These are phyloP conservation scores for Acanthopagrus latus DNA, from an alignment of 2,797 vertebrate genomes.

Conservation along the genomic window DNA sequence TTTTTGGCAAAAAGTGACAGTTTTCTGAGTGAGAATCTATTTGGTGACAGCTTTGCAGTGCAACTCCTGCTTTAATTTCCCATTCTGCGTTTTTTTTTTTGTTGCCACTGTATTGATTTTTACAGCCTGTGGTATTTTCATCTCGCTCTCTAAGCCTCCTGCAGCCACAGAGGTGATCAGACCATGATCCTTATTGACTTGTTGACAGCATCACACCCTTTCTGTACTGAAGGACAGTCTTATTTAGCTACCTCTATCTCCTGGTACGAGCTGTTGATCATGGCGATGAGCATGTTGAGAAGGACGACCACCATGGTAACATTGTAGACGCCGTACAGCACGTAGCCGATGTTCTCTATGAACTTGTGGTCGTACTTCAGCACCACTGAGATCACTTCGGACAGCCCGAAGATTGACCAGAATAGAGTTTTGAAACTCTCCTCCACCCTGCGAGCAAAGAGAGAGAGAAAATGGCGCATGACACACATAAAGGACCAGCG, in stretches of 20 bases:
- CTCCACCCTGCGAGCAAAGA: constrained; percentile 89
- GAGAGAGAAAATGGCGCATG: constrained; percentile 22
- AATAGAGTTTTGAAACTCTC: constrained; percentile 99
- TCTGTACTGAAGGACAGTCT: constrained; percentile 23
- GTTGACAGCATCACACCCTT: constrained; percentile 30
- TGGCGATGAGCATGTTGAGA: constrained; percentile 98
- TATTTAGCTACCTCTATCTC: constrained; percentile 92
- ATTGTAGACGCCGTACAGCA: constrained; percentile 96
- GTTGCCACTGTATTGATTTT: constrained; percentile 35
- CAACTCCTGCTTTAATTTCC: constrained; percentile 1
- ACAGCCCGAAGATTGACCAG: constrained; percentile 98
- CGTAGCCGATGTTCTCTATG: constrained; percentile 98
- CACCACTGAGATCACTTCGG: constrained; percentile 98
- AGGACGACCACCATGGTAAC: constrained; percentile 99
- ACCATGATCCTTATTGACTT: constrained; percentile 43
- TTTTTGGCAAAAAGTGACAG: not conserved
- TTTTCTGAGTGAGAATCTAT: not conserved
- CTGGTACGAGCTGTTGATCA: constrained; percentile 99
- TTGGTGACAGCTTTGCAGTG: not conserved
- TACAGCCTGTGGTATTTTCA: constrained; percentile 34
- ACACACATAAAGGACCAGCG: constrained; percentile 6
- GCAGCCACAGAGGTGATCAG: constrained; percentile 34
- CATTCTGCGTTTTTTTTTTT: constrained; percentile 19
- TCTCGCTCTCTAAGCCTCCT: constrained; percentile 20
- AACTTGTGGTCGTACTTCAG: constrained; percentile 98